These are phyloP conservation scores for Drosophila suzukii DNA, from an alignment of 1,140 invertebrate genomes.

Conservation along the genomic window DNA sequence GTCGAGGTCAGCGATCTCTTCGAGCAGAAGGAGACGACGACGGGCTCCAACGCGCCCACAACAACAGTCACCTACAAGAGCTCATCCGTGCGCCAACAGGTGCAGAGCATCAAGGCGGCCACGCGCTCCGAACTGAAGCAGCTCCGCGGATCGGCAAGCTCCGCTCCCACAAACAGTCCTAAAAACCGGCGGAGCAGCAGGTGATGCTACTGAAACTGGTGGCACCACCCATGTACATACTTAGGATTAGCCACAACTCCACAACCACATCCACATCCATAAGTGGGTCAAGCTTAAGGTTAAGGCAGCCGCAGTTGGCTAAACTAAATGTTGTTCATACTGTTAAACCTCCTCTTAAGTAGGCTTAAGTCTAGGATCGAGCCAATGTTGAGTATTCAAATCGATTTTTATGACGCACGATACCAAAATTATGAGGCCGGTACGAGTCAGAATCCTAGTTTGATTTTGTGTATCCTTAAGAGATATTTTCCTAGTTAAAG, in stretches of 20 bases:
- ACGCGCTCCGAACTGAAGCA: constrained; percentile 72
- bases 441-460: neutral
- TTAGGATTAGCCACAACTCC: constrained; percentile 30
- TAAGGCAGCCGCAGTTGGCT: constrained; percentile 1
- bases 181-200: constrained; percentile 65
- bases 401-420: constrained; percentile 47
- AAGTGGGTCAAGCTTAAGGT: neutral
- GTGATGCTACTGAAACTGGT: constrained; percentile 47
- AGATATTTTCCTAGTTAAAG: neutral
- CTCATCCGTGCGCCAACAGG: constrained; percentile 60
- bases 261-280: neutral
- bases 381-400: constrained; percentile 56
- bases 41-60: neutral
- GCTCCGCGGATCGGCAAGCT: constrained; percentile 51
- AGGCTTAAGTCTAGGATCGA: constrained; percentile 11
- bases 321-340: constrained; percentile 64
- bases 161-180: constrained; percentile 13
- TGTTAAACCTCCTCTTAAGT: constrained; percentile 40
- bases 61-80: constrained; percentile 63
- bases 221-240: constrained; percentile 45
- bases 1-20: constrained; percentile 88
- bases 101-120: constrained; percentile 70
- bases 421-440: constrained; percentile 28
- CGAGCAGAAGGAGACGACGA: constrained; percentile 71
- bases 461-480: constrained; percentile 1